Percentiles rank a stretch among this genome's conserved stretches.
phyloP scores from a whole-genome alignment of 2,113 vertebrate genomes.

The Ranitomeya variabilis region DNA sequence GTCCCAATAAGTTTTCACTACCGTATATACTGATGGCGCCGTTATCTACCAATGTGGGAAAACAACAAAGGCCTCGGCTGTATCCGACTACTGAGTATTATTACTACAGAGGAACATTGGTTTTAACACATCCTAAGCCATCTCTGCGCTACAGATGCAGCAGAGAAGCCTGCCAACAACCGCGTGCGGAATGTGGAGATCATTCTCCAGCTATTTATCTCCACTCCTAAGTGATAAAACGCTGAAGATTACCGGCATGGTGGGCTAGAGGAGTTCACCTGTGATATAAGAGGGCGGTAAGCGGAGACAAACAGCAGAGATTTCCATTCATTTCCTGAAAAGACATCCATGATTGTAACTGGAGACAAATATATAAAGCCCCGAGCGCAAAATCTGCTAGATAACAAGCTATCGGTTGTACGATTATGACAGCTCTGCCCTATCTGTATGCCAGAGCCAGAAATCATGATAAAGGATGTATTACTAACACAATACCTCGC shows the following conservation, averaged over 20 bases:
- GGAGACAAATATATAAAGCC: constrained; percentile 18
- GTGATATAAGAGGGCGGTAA: background rate
- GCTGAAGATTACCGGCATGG: constrained; percentile 28
- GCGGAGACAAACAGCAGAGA: background rate
- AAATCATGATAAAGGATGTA: constrained; percentile 32
- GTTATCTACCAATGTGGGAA: background rate
- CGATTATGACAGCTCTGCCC: constrained; percentile 27
- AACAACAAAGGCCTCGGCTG: background rate
- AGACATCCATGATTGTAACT: constrained; percentile 11
- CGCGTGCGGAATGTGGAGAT: constrained; percentile 30
- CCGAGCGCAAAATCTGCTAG: background rate
- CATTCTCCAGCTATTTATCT: constrained; percentile 41
- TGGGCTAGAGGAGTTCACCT: constrained; percentile 10
- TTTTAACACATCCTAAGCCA: background rate
- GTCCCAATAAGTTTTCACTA: background rate
- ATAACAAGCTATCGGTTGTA: constrained; percentile 34
- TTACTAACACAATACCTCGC: constrained; percentile 8
- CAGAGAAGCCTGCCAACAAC: background rate
- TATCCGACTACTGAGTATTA: background rate
- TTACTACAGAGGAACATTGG: background rate
- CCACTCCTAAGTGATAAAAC: constrained; percentile 13
- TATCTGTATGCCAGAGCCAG: background rate
- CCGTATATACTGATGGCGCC: background rate
- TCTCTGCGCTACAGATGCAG: background rate
- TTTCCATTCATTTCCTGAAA: constrained; percentile 21